These are phyloP conservation scores for Synergus umbraculus DNA, from an alignment of 2,888 invertebrate species.

Conservation along the genomic window DNA sequence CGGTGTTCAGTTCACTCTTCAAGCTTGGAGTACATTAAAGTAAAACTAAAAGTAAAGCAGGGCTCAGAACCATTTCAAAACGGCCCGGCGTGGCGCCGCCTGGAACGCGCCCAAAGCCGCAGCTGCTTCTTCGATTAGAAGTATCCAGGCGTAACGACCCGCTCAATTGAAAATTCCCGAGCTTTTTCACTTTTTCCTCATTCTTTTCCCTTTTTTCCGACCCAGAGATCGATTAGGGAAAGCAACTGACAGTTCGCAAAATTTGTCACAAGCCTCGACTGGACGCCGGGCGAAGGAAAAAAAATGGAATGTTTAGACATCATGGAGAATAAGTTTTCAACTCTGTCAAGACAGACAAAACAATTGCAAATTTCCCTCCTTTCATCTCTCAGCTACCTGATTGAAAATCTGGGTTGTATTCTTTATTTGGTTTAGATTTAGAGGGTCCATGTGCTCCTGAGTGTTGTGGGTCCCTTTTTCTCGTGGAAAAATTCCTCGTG, in stretches of 20 bases:
- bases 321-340: slow-evolving; percentile 11
- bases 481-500: neutral
- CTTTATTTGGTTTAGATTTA: slow-evolving; percentile 1
- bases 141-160: slow-evolving; percentile 28
- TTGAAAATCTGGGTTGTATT: slow-evolving; percentile 6
- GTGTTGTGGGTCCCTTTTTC: neutral
- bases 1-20: neutral
- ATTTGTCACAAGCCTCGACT: slow-evolving; percentile 18
- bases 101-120: slow-evolving; percentile 23
- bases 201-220: neutral
- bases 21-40: neutral
- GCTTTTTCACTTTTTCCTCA: slow-evolving; percentile 14
- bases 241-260: slow-evolving; percentile 1
- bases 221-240: neutral
- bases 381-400: neutral
- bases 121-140: slow-evolving; percentile 12
- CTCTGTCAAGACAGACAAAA: neutral
- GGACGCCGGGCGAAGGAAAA: neutral
- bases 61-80: neutral
- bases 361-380: neutral
- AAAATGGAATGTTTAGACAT: slow-evolving; percentile 24
- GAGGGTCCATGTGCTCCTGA: neutral
- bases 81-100: neutral
- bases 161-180: slow-evolving; percentile 23
- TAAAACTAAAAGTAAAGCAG: neutral